phyloP scores from a whole-genome alignment of 2,113 vertebrate genomes.

The Odocoileus virginianus region DNA sequence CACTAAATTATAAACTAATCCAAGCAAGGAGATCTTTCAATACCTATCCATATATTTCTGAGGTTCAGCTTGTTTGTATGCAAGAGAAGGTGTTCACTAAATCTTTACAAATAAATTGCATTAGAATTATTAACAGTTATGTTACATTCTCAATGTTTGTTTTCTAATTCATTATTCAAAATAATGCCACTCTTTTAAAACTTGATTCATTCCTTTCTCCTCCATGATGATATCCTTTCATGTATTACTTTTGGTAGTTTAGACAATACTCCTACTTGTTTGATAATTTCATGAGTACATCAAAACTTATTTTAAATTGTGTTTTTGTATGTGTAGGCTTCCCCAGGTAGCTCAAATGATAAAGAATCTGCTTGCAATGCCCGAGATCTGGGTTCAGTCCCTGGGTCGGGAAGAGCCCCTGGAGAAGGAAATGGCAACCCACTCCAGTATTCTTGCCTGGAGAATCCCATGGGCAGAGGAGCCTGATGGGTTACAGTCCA shows the following conservation, averaged over 20 bases:
- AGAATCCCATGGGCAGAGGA: background rate
- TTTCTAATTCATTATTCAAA: background rate
- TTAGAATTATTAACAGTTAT: background rate
- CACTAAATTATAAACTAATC: background rate
- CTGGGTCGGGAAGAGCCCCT: rapidly evolving
- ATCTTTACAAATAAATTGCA: background rate
- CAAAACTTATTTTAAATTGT: background rate
- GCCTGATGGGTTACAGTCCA: background rate
- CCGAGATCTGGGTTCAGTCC: background rate
- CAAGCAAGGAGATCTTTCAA: background rate
- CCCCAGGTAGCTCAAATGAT: background rate
- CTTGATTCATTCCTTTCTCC: background rate
- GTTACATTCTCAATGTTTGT: background rate
- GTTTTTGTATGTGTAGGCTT: background rate
- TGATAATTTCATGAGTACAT: background rate
- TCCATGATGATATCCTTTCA: background rate
- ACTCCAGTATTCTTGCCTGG: background rate
- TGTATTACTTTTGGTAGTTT: background rate
- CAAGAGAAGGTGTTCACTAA: background rate
- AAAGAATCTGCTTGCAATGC: background rate
- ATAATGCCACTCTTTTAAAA: background rate
- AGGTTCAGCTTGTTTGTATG: background rate
- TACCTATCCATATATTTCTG: background rate
- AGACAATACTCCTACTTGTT: background rate
- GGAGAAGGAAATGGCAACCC: background rate